Evolutionary conservation across 2,113 vertebrate species (phyloP), one percentile per base, ranked within the genome.

Genomic region (Dicrurus megarhynchus): DNA sequence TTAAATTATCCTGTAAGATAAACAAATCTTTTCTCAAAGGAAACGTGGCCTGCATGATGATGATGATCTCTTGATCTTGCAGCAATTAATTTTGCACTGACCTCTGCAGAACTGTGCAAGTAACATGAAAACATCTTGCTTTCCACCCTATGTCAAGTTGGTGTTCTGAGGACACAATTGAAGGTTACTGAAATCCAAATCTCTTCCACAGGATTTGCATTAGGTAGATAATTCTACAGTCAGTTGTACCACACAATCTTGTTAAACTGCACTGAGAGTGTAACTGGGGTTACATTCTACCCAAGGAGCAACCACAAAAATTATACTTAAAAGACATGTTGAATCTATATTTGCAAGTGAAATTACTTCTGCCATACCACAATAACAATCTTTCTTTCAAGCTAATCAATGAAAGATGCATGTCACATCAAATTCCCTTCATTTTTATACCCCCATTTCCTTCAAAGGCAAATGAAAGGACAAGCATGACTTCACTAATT

Each of bases 381-480:
- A 87, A 33, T 18, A 75, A 26, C 16, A 61, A 76, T 41, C 19
- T 75, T 56, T 84, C 35, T 89, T 87, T 84, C 64, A 84, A 83
- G 16, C 5, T 80, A 69, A 73, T 65, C 63, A 84, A 46, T 49
- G 37, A 57, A 81, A 77, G 32, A 84, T 24, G 35, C 20, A 44
- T 9, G 30, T 52, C 35, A 53, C 3, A 1, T 55, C 53, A 83
- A 83, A 80, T 69, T 68, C 13, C 27, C 12, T 83, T 95, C 17
- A 77, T 77, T 90, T 96, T 90, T 69, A 84, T 53, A 57, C 4
- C 6, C 10, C 28, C 10, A 37, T 49, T 90, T 92, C 71, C 55
- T 42, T 70, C 55, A 83, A 89, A 84, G 53, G 44, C 33, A 84
- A 80, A 49, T 32, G 21, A 68, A 76, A 15, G 12, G 24, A 80